Conservation (phyloP, 2,888 invertebrate species). For the Drosophila conformis region DNA sequence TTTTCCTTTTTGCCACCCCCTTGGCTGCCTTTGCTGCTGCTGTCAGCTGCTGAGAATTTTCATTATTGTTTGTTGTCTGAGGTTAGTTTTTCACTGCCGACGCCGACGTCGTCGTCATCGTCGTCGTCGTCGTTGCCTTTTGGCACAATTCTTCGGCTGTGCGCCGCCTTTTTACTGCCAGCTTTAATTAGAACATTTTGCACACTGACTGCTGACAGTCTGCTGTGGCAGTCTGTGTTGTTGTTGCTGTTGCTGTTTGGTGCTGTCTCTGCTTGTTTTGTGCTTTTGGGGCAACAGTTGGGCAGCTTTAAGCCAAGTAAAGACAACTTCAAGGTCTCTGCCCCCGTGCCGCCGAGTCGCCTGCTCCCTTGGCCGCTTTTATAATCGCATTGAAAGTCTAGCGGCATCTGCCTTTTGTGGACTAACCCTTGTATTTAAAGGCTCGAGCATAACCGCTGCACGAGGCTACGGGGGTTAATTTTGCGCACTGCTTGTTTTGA, state of each 20-base stretch:
- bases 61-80: slow-evolving; percentile 80
- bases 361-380: neutral
- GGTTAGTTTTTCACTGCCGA: slow-evolving; percentile 79
- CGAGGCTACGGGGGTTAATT: slow-evolving; percentile 51
- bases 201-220: slow-evolving; percentile 57
- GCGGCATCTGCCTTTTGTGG: slow-evolving; percentile 43
- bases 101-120: slow-evolving; percentile 24
- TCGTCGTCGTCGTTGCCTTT: slow-evolving; percentile 47
- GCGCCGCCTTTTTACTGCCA: slow-evolving; percentile 70
- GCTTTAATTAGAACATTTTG: slow-evolving; percentile 77
- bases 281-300: slow-evolving; percentile 67
- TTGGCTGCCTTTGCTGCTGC: slow-evolving; percentile 19
- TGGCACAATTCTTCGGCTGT: slow-evolving; percentile 71
- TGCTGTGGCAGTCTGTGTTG: slow-evolving; percentile 24
- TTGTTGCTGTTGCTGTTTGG: neutral
- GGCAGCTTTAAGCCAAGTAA: slow-evolving; percentile 68
- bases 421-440: slow-evolving; percentile 40
- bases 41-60: slow-evolving; percentile 72
- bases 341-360: neutral
- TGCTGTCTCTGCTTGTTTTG: slow-evolving; percentile 4
- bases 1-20: slow-evolving; percentile 44
- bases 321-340: slow-evolving; percentile 39
- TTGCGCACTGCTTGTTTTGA: slow-evolving; percentile 20
- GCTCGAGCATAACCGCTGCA: slow-evolving; percentile 34
- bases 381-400: slow-evolving; percentile 60